A percentile compares a stretch with the other conserved stretches of the same genome.
These are phyloP conservation scores for Tricholauxania praeusta DNA, from an alignment of 2,888 invertebrate genomes.

Conservation along the genomic window DNA sequence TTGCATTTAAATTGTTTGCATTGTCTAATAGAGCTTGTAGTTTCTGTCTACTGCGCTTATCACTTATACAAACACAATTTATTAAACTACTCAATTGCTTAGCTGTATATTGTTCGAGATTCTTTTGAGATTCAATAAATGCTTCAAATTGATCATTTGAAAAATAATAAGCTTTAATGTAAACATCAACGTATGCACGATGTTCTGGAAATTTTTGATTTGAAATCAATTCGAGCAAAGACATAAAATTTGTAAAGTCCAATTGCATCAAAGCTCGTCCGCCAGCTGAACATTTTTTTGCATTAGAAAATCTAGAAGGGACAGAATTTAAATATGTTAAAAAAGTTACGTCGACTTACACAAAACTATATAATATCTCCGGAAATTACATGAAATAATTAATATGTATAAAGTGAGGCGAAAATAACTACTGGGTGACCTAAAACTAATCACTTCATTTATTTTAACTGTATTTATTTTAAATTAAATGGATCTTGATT, in stretches of 20 bases:
- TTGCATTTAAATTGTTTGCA: slow-evolving; percentile 52
- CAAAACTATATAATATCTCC: no score
- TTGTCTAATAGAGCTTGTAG: slow-evolving; percentile 79
- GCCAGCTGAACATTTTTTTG: slow-evolving; percentile 94
- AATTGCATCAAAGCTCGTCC: slow-evolving; percentile 98
- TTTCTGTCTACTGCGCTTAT: slow-evolving; percentile 87
- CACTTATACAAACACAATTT: slow-evolving; percentile 87
- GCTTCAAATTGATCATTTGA: slow-evolving; percentile 88
- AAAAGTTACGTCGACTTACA: background rate
- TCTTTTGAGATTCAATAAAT: slow-evolving; percentile 88
- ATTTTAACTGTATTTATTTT: no score
- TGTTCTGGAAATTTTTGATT: slow-evolving; percentile 87
- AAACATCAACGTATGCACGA: slow-evolving; percentile 91
- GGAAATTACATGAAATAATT: no score
- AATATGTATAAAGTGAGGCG: no score
- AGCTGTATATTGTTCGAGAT: slow-evolving; percentile 88
- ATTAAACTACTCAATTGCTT: slow-evolving; percentile 89
- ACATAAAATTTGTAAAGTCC: slow-evolving; percentile 94
- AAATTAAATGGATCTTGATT: no score
- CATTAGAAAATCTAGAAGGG: slow-evolving; percentile 78
- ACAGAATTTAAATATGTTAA: slow-evolving; percentile 50
- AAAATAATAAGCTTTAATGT: slow-evolving; percentile 96
- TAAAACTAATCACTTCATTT: no score
- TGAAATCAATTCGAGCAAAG: slow-evolving; percentile 90
- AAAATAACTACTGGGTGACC: no score